Evolutionary conservation across 2,888 invertebrate species (phyloP), one percentile per base, ranked within the genome.

Genomic region (Pomacea canaliculata): DNA sequence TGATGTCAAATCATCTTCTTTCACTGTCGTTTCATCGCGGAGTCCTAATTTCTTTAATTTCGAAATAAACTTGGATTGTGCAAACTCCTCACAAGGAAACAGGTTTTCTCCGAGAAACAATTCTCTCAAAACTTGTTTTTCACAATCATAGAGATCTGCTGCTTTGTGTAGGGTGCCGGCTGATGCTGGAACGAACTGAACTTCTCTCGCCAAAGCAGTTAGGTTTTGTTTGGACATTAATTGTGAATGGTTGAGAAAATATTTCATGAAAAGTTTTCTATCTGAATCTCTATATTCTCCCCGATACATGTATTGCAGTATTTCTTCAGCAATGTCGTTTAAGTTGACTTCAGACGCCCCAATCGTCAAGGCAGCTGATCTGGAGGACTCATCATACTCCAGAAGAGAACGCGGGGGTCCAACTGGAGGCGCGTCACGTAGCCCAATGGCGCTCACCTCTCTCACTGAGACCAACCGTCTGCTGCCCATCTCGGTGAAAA

Each of bases 41-140:
- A 87, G 80, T 48, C 86, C 87, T 37, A 87, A 76, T 65, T 82
- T 76, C 48, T 81, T 78, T 46, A 86, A 78, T 46, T 80, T 78
- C 7, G 76, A 70, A 13, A 85, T 46, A n/a, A 84, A 78, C 18
- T 76, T 65, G 4, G 82, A 78, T 12, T 79, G 76, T 10, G 76
- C 73, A 73, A 80, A 84, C 1, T 76, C 76, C 4, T 76, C 70
- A 19, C 46, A 27, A 19, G 87, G 86, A 75, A 87, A 86, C 70
- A 79, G 79, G 37, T 80, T 81, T 71, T 86, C 84, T 8, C 76
- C 75, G 9, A 70, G n/a, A 77, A 86, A 83, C 65, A 85, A 60
- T 13, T 78, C 75, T 71, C 81, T 78, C 10, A 86, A 76, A 12
- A 81, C 68, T 13, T 70, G 63, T 23, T 81, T 72, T 19, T 75